Percentiles rank a stretch among this genome's conserved stretches.
Evolutionary conservation across 2,797 vertebrate genomes (phyloP).

Genomic region (Falco biarmicus): DNA sequence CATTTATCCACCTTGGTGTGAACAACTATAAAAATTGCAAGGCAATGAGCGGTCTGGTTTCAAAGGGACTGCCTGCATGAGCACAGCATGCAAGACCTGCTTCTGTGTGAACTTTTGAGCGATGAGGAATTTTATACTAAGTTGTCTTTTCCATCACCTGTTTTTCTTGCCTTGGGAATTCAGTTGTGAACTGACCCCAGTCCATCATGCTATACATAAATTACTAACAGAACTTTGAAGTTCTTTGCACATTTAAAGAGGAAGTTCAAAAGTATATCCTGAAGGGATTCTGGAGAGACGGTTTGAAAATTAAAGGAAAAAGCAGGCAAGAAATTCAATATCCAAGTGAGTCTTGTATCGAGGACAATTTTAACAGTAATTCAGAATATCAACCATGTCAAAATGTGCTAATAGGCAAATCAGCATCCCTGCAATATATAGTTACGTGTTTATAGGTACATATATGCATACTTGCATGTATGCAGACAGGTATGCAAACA

Average conservation of each 20-base stretch:
- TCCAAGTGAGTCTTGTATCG: neutral
- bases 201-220: conserved; percentile 30
- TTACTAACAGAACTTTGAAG: conserved; percentile 49
- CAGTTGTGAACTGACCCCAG: conserved; percentile 30
- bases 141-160: neutral
- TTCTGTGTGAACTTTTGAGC: neutral
- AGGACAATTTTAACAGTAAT: neutral
- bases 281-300: neutral
- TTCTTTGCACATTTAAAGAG: conserved; percentile 21
- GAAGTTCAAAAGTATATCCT: conserved; percentile 18
- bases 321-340: neutral
- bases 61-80: neutral
- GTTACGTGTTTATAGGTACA: neutral
- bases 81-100: neutral
- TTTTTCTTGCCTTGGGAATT: conserved; percentile 42
- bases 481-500: neutral
- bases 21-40: neutral
- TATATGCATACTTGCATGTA: neutral
- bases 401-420: neutral
- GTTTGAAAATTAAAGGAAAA: conserved; percentile 25
- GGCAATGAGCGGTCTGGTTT: neutral
- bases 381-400: neutral
- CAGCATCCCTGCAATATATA: neutral
- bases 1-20: conserved; percentile 5
- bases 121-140: neutral